Base-by-base conservation (phyloP, 1,140 invertebrate species). In the Theocolax elegans region DNA sequence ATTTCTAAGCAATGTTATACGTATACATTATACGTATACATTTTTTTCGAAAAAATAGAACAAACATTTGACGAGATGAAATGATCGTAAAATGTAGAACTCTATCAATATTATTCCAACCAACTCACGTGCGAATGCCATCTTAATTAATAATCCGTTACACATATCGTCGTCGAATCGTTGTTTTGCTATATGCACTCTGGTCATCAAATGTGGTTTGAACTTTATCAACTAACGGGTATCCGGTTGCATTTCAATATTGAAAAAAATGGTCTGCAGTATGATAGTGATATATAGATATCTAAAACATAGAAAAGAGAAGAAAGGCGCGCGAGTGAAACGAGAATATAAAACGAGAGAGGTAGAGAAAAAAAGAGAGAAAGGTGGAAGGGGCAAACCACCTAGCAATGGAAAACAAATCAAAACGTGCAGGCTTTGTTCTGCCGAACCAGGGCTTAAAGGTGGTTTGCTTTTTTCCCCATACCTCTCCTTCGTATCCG, bases 361-460 rank as follows among this genome's bases (percentile, higher is more conserved):
- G 10, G 2, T 35, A 49, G 35, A 49, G 25, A 59, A 48, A 49
- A 42, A 23, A 44, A 17, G 19, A 35, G 27, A 31, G 23, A 29
- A 13, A 12, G 25, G 2, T 21, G 6, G 44, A 49, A 19, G 10
- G 19, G 12, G 40, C 1, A 13, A 46, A 44, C 38, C 49, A 23
- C n/a, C 48, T 10, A 63, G 60, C 23, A 49, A 63, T 25, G 49
- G 38, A 65, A 70, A 54, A 64, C 60, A 66, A 67, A 71, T 68
- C 66, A 71, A 63, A 70, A 71, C 59, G 70, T 63, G 38, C 70
- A 72, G 74, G 71, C 72, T 75, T 72, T 70, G 74, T 73, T 75
- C 74, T 64, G 76, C 72, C 19, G 72, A 76, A 76, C n/a, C 35
- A 42, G 73, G 71, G 74, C 75, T 74, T 65, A 73, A 72, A 75